These are phyloP conservation scores for Drosophila quinaria DNA, from an alignment of 2,888 invertebrate species.

Conservation along the genomic window DNA sequence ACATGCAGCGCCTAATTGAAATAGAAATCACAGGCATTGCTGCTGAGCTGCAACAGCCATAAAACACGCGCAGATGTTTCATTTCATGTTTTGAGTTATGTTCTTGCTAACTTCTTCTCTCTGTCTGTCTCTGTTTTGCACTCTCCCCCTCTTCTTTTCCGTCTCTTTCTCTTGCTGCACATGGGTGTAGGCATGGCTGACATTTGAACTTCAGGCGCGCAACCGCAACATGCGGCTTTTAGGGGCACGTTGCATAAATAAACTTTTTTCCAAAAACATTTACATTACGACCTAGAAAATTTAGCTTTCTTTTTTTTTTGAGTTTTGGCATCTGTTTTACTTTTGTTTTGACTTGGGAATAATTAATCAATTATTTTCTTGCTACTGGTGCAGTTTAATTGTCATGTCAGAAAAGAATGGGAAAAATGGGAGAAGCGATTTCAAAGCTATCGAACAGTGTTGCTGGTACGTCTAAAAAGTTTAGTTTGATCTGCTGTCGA, in stretches of 20 bases:
- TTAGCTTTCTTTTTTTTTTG: constrained; percentile 60
- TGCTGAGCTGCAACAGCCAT: constrained; percentile 34
- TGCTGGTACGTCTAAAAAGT: background rate
- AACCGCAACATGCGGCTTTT: constrained; percentile 62
- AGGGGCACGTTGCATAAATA: constrained; percentile 69
- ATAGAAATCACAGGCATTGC: constrained; percentile 65
- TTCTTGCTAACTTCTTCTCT: constrained; percentile 44
- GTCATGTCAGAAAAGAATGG: background rate
- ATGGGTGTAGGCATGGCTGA: constrained; percentile 47
- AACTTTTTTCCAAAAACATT: constrained; percentile 49
- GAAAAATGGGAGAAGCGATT: background rate
- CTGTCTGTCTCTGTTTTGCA: constrained; percentile 10
- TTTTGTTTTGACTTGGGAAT: background rate
- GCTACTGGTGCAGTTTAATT: too few relatives aligned
- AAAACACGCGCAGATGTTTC: constrained; percentile 67
- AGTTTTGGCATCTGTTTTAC: constrained; percentile 24
- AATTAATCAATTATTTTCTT: too few relatives aligned
- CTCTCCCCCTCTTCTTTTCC: background rate
- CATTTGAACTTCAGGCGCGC: constrained; percentile 73
- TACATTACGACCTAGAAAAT: constrained; percentile 69
- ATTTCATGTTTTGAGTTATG: constrained; percentile 68
- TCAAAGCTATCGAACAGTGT: background rate
- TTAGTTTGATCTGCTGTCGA: background rate
- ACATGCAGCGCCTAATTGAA: constrained; percentile 71
- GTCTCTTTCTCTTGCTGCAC: constrained; percentile 16